Evolutionary conservation across 2,113 vertebrate species (phyloP).

Genomic region (Empidonax traillii): DNA sequence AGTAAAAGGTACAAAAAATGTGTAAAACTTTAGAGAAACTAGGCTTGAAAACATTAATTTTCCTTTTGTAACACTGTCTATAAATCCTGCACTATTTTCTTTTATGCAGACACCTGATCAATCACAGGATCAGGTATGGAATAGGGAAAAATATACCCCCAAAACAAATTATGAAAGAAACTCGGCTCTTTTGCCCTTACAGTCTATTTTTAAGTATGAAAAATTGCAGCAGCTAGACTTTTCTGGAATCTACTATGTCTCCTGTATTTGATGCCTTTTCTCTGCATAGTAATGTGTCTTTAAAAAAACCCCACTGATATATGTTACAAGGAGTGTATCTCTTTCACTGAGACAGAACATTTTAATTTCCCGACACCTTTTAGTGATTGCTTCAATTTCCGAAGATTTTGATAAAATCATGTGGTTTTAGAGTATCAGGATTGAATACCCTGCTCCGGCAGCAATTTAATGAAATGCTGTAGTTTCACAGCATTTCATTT

Average conservation of each 20-base stretch:
- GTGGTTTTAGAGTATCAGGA: conserved; percentile 82
- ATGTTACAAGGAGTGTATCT: conserved; percentile 88
- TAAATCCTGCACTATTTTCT: conserved; percentile 30
- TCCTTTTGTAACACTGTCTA: neutral
- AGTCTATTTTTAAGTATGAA: conserved; percentile 74
- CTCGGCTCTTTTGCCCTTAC: neutral
- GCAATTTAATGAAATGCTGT: conserved; percentile 83
- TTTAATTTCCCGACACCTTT: conserved; percentile 93
- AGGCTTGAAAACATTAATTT: neutral
- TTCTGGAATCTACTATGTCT: conserved; percentile 74
- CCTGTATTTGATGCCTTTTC: conserved; percentile 74
- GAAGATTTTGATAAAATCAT: conserved; percentile 93
- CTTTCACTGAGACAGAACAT: conserved; percentile 86
- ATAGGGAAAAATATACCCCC: neutral
- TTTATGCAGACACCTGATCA: neutral
- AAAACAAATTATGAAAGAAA: conserved; percentile 18
- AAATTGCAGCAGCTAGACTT: conserved; percentile 69
- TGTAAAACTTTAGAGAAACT: neutral
- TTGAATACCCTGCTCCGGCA: conserved; percentile 77
- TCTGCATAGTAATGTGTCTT: conserved; percentile 86
- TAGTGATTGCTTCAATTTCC: conserved; percentile 97
- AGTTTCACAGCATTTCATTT: conserved; percentile 77
- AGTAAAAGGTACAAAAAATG: neutral
- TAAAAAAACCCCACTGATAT: conserved; percentile 78
- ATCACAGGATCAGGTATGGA: neutral